Evolutionary conservation across 2,113 vertebrate species (phyloP).

Genomic region (Etheostoma spectabile): DNA sequence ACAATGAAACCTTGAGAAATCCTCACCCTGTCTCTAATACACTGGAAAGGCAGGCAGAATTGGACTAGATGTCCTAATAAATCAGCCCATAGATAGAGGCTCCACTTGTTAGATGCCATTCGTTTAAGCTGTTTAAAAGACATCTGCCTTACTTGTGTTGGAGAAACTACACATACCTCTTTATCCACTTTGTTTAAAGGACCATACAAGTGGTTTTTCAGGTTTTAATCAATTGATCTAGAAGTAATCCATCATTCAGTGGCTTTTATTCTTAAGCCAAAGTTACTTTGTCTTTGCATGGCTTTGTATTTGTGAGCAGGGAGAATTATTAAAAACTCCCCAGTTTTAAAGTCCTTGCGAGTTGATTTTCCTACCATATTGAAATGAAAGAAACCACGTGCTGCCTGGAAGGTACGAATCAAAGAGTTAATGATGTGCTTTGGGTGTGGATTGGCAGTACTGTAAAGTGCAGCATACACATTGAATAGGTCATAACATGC

Average conservation of each 20-base stretch:
- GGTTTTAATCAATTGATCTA: background rate
- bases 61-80: background rate
- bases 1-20: constrained; percentile 44
- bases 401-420: constrained; percentile 23
- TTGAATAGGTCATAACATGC: constrained; percentile 5
- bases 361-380: constrained; percentile 37
- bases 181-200: background rate
- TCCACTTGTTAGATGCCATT: background rate
- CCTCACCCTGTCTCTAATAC: background rate
- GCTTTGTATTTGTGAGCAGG: background rate
- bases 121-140: background rate
- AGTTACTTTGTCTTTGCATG: background rate
- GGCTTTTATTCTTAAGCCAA: background rate
- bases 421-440: background rate
- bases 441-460: background rate
- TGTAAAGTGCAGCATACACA: background rate
- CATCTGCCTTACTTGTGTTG: background rate
- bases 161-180: background rate
- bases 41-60: background rate
- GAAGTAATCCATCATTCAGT: background rate
- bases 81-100: background rate
- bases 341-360: background rate
- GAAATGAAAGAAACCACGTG: constrained; percentile 27
- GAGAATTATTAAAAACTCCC: constrained; percentile 2
- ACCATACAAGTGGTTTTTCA: background rate